Evolutionary conservation across 2,113 vertebrate genomes (phyloP), one percentile per base, ranked within the genome.

Genomic region (Cygnus atratus): DNA sequence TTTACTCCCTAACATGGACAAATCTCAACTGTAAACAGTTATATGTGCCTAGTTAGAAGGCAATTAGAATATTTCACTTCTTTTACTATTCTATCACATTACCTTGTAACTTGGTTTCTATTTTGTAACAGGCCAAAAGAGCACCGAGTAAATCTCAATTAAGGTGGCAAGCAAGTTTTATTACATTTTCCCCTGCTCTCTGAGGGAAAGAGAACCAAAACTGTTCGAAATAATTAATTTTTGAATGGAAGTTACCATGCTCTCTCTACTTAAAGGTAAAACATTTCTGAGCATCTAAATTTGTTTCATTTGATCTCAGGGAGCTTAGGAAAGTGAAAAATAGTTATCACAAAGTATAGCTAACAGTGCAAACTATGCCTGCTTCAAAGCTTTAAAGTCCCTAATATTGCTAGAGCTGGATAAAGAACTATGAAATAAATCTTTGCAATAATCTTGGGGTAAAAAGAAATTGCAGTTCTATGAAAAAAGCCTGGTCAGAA

Each of bases 51-150:
- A 7, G 9, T 93, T 88, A 95, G 33, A 68, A 72, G 70, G 70
- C 74, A 97, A 92, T 92, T 96, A 71, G 73, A 68, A 50, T 63
- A 87, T 88, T 95, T 92, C 67, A 61, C 58, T 67, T n/a, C 70
- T 93, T 96, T 88, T 76, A 90, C 86, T 54, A 31, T 48, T 88
- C 80, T 90, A 68, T 58, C 85, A 37, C 79, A 16, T 88, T 95
- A 87, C 83, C 88, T 92, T 61, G 62, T 87, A 95, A 93, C 70
- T 72, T 22, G 33, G 76, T 84, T 81, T 65, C 52, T 72, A 13
- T 33, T 89, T 1, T 7, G 13, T 10, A 87, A 50, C 80, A 79
- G 67, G 86, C 65, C 71, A 80, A 90, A 95, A 76, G 1, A 88
- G 43, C 66, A 82, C 54, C 44, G 76, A 90, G 48, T 92, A 93